A percentile compares a stretch with the other conserved stretches of the same genome.
Evolutionary conservation across 2,888 invertebrate genomes (phyloP).

Genomic region (Drosophila paracracens): DNA sequence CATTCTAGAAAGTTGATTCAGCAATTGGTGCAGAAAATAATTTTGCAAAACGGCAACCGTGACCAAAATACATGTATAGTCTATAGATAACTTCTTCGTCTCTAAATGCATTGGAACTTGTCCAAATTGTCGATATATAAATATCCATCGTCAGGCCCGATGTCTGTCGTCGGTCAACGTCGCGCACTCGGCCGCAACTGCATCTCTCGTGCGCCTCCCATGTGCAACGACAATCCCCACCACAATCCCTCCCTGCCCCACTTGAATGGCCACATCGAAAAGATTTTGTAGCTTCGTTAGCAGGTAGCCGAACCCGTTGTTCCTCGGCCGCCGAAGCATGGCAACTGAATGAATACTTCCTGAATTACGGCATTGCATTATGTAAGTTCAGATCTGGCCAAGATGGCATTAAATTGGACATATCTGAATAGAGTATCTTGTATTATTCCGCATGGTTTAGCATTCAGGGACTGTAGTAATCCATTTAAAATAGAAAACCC

Average conservation of each 20-base stretch:
- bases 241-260: background rate
- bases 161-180: constrained; percentile 55
- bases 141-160: constrained; percentile 77
- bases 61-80: constrained; percentile 75
- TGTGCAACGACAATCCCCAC: constrained; percentile 38
- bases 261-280: background rate
- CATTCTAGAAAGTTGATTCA: constrained; percentile 9
- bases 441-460: background rate
- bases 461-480: constrained; percentile 17
- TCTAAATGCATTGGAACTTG: constrained; percentile 84
- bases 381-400: constrained; percentile 37
- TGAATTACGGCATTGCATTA: constrained; percentile 65
- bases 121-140: constrained; percentile 84
- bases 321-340: constrained; percentile 46
- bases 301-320: constrained; percentile 43
- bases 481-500: constrained; percentile 4
- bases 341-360: constrained; percentile 78
- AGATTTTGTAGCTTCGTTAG: constrained; percentile 21
- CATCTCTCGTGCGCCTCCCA: constrained; percentile 61
- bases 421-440: background rate
- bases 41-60: constrained; percentile 72
- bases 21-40: constrained; percentile 74
- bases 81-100: constrained; percentile 74
- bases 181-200: constrained; percentile 62
- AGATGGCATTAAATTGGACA: constrained; percentile 18